These are phyloP conservation scores for Holotrichia oblita DNA, from an alignment of 1,140 invertebrate species.

Conservation along the genomic window DNA sequence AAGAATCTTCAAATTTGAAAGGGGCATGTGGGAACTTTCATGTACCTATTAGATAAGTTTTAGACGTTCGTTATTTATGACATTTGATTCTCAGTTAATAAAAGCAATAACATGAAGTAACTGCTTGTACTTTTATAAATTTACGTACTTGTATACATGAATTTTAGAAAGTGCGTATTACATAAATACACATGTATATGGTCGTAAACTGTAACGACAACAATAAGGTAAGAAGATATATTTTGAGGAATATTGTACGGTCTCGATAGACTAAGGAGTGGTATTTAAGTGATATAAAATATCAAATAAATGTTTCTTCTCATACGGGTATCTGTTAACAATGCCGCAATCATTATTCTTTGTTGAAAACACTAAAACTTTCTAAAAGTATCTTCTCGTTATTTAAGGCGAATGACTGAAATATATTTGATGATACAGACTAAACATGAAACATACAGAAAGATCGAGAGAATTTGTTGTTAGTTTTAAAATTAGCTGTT, in stretches of 20 bases:
- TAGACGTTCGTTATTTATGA: too few species aligned
- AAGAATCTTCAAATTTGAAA: too few species aligned
- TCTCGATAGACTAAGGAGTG: constrained; percentile 21
- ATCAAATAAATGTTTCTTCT: constrained; percentile 10
- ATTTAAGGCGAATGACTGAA: neutral
- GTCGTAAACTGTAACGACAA: constrained; percentile 10
- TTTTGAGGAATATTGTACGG: constrained; percentile 20
- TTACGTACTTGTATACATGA: neutral
- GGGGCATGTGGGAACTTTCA: too few species aligned
- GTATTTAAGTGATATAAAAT: constrained; percentile 11
- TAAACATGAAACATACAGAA: neutral
- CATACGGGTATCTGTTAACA: constrained; percentile 9
- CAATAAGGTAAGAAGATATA: constrained; percentile 2
- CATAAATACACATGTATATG: constrained; percentile 14
- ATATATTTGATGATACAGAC: neutral
- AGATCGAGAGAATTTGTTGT: too few species aligned
- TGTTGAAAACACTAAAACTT: constrained; percentile 36
- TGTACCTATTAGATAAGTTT: too few species aligned
- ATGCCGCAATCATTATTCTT: constrained; percentile 26
- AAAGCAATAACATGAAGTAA: neutral
- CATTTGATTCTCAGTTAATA: too few species aligned
- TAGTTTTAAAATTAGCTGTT: too few species aligned
- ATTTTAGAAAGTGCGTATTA: constrained; percentile 18
- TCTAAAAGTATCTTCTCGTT: constrained; percentile 19
- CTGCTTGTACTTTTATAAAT: neutral